A percentile compares a stretch with the other conserved stretches of the same genome.
Conservation (phyloP, 2,113 vertebrate genomes). For the Anoura caudifer region DNA sequence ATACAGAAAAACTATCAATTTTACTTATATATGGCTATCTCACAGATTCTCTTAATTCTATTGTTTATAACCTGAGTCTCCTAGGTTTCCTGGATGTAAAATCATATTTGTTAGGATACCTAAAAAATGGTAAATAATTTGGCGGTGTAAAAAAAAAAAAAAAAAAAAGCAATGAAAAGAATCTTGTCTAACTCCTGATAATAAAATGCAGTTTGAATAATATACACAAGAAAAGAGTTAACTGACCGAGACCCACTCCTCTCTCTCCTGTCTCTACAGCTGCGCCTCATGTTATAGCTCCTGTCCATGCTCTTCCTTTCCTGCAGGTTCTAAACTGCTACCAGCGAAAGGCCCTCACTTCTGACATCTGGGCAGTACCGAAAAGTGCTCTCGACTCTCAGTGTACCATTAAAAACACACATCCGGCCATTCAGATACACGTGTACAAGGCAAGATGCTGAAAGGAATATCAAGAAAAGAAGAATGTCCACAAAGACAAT, state of each 20-base stretch:
- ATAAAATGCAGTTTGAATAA: not conserved
- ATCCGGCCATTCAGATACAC: not conserved
- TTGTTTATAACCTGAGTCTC: not conserved
- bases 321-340: not conserved
- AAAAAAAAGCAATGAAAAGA: not conserved
- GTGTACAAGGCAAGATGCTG: not conserved
- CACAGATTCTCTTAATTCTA: not conserved
- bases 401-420: not conserved
- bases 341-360: not conserved
- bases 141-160: not conserved
- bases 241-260: not conserved
- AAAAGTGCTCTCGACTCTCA: not conserved
- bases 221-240: not conserved
- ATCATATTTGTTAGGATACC: not conserved
- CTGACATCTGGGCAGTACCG: not conserved
- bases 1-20: not conserved
- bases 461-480: not conserved
- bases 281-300: not conserved
- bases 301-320: not conserved
- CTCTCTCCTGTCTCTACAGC: not conserved
- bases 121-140: slow-evolving; percentile 8
- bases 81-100: not conserved
- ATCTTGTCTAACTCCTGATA: not conserved
- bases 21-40: not conserved
- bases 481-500: not conserved